phyloP scores from a whole-genome alignment of 2,113 vertebrate species.

The Neolamprologus devosi region DNA sequence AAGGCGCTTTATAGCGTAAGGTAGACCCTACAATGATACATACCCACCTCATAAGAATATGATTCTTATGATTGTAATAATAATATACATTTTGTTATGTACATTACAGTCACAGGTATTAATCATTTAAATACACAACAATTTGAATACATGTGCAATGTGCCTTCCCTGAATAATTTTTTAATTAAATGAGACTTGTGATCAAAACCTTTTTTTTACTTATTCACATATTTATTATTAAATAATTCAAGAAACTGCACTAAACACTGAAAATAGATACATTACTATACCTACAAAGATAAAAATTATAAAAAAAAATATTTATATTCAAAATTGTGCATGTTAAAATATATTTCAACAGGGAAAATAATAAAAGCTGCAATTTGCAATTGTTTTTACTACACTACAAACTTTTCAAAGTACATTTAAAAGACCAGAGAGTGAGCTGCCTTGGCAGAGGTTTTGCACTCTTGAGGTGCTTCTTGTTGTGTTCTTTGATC shows the following conservation, averaged over 20 bases:
- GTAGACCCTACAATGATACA: background rate
- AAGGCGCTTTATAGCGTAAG: fast-evolving
- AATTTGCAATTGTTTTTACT: background rate
- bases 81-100: background rate
- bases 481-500: background rate
- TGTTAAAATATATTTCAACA: background rate
- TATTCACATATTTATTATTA: background rate
- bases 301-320: fast-evolving
- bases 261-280: background rate
- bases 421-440: background rate
- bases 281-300: background rate
- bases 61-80: background rate
- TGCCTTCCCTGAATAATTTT: background rate
- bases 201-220: background rate
- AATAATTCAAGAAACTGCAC: background rate
- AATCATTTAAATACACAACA: background rate
- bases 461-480: background rate
- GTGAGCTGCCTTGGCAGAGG: background rate
- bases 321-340: background rate
- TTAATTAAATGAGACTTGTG: background rate
- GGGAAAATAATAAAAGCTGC: background rate
- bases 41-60: background rate
- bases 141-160: background rate
- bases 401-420: background rate
- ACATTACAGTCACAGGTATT: background rate